Percentiles rank a stretch among this genome's conserved stretches.
phyloP scores from a whole-genome alignment of 2,797 vertebrate species.

The Trematomus bernacchii region DNA sequence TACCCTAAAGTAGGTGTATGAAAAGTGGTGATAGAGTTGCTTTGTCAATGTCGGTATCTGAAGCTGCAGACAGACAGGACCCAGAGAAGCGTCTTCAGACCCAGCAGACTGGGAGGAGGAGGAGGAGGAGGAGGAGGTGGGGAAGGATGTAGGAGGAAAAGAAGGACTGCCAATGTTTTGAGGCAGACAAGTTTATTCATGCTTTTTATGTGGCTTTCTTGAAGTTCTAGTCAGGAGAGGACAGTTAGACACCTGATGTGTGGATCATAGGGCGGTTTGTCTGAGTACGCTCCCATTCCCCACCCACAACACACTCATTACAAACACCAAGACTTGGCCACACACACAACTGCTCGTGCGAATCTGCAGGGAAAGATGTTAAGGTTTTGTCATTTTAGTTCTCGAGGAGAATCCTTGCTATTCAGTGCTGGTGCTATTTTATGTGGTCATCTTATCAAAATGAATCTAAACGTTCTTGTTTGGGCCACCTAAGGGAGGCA shows the following conservation, averaged over 20 bases:
- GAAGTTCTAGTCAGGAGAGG: constrained; percentile 57
- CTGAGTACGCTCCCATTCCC: constrained; percentile 65
- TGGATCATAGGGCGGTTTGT: constrained; percentile 69
- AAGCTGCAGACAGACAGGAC: constrained; percentile 72
- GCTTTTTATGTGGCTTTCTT: constrained; percentile 66
- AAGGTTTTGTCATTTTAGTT: constrained; percentile 39
- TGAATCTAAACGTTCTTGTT: constrained; percentile 11
- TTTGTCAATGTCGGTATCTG: constrained; percentile 57
- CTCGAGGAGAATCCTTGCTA: constrained; percentile 41
- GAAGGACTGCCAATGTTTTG: constrained; percentile 41
- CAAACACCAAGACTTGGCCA: constrained; percentile 63
- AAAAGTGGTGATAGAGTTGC: constrained; percentile 51
- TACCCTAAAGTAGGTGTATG: constrained; percentile 52
- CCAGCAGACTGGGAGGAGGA: constrained; percentile 24
- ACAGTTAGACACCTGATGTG: constrained; percentile 67
- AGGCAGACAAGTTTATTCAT: constrained; percentile 69
- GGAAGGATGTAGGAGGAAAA: constrained; percentile 14
- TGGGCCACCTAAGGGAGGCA: constrained; percentile 2
- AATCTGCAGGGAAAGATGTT: constrained; percentile 30
- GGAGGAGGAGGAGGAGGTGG: constrained; percentile 5
- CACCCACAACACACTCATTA: constrained; percentile 76
- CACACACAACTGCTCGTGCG: constrained; percentile 53
- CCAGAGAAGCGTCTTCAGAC: constrained; percentile 48
- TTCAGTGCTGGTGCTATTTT: constrained; percentile 37
- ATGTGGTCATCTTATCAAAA: constrained; percentile 32